Percentiles rank a stretch among this genome's conserved stretches.
These are phyloP conservation scores for Hanleya hanleyi DNA, from an alignment of 2,888 invertebrate genomes.

Conservation along the genomic window DNA sequence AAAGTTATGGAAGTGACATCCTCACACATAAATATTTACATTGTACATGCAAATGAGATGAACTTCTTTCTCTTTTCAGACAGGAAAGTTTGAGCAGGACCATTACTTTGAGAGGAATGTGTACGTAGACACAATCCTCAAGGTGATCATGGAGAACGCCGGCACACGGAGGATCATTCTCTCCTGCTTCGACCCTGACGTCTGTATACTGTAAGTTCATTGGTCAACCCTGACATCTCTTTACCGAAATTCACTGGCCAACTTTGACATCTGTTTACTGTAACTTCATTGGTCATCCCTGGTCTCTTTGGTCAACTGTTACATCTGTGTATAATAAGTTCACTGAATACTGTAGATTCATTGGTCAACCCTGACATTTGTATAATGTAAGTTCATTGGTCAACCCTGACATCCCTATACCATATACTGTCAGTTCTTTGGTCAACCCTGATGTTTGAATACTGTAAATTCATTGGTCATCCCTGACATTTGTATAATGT, in stretches of 20 bases:
- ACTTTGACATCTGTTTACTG: constrained; percentile 98
- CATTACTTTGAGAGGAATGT: constrained; percentile 84
- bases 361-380: constrained; percentile 98
- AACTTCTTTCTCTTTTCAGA: constrained; percentile 71
- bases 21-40: background rate
- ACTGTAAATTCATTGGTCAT: no score
- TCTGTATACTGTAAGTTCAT: constrained; percentile 88
- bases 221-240: no score
- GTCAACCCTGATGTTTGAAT: no score
- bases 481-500: no score
- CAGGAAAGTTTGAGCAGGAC: constrained; percentile 89
- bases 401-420: no score
- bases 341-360: constrained; percentile 91
- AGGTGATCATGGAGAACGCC: constrained; percentile 87
- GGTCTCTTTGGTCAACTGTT: no score
- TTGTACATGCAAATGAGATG: background rate
- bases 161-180: constrained; percentile 89
- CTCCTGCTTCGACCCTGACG: constrained; percentile 96
- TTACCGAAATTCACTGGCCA: no score
- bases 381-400: constrained; percentile 84
- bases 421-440: no score
- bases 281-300: no score
- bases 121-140: constrained; percentile 90
- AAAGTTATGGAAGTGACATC: no score
- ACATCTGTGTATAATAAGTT: no score